These are phyloP conservation scores for Siderastrea siderea DNA, from an alignment of 92 coral and sea anemone species.

Conservation along the genomic window DNA sequence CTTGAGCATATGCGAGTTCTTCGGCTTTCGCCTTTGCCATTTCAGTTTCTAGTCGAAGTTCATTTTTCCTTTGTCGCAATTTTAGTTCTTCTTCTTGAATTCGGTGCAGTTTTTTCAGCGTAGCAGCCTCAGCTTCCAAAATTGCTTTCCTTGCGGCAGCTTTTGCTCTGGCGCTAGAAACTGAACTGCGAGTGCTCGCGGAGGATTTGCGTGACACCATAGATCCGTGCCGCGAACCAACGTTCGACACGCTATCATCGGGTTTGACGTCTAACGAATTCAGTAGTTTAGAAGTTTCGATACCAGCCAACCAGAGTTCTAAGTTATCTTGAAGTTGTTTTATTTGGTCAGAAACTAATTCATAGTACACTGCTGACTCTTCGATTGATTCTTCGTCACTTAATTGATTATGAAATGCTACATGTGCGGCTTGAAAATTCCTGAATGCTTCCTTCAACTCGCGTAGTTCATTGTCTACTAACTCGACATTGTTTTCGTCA, in stretches of 20 bases:
- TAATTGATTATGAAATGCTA: constrained; percentile 16
- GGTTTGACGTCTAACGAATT: constrained; percentile 29
- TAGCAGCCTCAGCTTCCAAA: constrained; percentile 46
- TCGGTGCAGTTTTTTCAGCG: constrained; percentile 17
- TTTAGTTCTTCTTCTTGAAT: constrained; percentile 51
- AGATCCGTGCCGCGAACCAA: constrained; percentile 10
- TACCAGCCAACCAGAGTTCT: constrained; percentile 31
- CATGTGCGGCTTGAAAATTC: constrained; percentile 27
- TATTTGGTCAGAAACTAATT: background rate
- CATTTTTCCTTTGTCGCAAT: constrained; percentile 25
- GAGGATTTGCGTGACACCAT: constrained; percentile 22
- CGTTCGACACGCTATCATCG: constrained; percentile 59
- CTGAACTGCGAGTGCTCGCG: constrained; percentile 7
- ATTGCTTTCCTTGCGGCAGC: constrained; percentile 56
- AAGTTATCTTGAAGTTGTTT: constrained; percentile 9
- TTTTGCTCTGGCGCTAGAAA: constrained; percentile 41
- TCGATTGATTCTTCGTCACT: background rate
- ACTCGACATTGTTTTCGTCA: constrained; percentile 19
- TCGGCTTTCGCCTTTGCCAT: constrained; percentile 63
- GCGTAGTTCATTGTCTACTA: background rate
- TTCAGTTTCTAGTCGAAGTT: constrained; percentile 23
- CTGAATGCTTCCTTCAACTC: constrained; percentile 26
- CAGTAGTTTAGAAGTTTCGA: constrained; percentile 6
- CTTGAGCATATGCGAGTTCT: constrained; percentile 50
- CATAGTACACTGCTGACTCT: background rate